Evolutionary conservation across 2,113 vertebrate genomes (phyloP).

Genomic region (Melanerpes formicivorus): DNA sequence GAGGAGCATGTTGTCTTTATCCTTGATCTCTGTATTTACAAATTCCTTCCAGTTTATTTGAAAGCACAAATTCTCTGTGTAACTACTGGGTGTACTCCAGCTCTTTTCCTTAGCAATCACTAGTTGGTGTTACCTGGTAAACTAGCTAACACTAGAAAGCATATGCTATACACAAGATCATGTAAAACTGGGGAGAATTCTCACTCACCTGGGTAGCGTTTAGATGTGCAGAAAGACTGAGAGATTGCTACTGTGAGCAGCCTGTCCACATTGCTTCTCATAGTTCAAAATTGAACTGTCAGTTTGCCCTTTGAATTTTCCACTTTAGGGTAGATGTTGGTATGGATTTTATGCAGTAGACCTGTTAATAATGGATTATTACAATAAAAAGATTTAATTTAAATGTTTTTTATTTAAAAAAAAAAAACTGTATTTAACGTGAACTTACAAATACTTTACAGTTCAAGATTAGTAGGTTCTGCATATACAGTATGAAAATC

Average conservation of each 20-base stretch:
- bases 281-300: background rate
- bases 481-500: background rate
- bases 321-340: background rate
- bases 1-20: constrained; percentile 2
- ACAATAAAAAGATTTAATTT: background rate
- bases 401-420: background rate
- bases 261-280: background rate
- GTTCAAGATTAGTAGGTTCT: background rate
- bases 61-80: constrained; percentile 4
- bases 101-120: background rate
- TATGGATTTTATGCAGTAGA: background rate
- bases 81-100: background rate
- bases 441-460: background rate
- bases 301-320: background rate
- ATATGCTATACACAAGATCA: background rate
- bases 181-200: background rate
- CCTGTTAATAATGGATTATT: background rate
- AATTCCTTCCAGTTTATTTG: constrained; percentile 43
- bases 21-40: constrained; percentile 36
- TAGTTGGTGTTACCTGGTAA: background rate
- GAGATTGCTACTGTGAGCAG: background rate
- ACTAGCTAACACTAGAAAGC: background rate
- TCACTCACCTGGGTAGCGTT: background rate
- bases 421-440: background rate
- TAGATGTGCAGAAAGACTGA: background rate